Evolutionary conservation across 2,888 invertebrate species (phyloP).

Genomic region (Ashinkailepas kermadecensis): DNA sequence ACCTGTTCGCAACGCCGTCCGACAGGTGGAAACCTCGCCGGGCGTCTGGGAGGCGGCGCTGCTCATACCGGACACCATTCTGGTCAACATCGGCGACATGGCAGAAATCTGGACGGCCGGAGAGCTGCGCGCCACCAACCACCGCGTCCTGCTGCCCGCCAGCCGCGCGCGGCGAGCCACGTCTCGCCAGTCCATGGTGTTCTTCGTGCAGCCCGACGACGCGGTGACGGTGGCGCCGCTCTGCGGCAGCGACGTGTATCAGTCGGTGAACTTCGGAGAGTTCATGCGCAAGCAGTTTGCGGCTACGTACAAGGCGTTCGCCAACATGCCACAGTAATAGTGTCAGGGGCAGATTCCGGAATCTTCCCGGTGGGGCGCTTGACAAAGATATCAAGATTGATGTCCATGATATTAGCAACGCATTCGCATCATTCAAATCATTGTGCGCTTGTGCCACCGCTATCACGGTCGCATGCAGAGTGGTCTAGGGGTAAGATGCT

Average conservation of each 20-base stretch:
- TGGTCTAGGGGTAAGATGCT: too few relatives aligned
- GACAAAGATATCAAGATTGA: too few relatives aligned
- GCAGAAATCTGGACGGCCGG: conserved; percentile 66
- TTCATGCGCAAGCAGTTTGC: conserved; percentile 26
- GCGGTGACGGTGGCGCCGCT: conserved; percentile 49
- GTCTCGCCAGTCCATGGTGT: conserved; percentile 64
- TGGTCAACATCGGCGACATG: conserved; percentile 66
- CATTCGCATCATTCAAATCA: too few relatives aligned
- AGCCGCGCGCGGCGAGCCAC: conserved; percentile 54
- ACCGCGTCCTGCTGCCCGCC: conserved; percentile 63
- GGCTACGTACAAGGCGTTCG: conserved; percentile 24
- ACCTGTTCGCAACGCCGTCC: too few relatives aligned
- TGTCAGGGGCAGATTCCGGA: too few relatives aligned
- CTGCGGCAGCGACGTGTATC: conserved; percentile 26
- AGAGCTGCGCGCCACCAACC: conserved; percentile 57
- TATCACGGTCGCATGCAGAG: too few relatives aligned
- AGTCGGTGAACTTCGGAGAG: conserved; percentile 25
- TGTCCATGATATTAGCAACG: too few relatives aligned
- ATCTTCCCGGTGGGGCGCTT: too few relatives aligned
- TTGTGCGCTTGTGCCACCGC: too few relatives aligned
- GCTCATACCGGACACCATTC: conserved; percentile 43
- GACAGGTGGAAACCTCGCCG: too few relatives aligned
- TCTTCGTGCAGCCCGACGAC: conserved; percentile 66
- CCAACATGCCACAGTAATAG: too few relatives aligned
- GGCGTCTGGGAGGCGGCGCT: conserved; percentile 54